Conservation (phyloP, 2,113 vertebrate species). For the Paedocypris sp. region DNA sequence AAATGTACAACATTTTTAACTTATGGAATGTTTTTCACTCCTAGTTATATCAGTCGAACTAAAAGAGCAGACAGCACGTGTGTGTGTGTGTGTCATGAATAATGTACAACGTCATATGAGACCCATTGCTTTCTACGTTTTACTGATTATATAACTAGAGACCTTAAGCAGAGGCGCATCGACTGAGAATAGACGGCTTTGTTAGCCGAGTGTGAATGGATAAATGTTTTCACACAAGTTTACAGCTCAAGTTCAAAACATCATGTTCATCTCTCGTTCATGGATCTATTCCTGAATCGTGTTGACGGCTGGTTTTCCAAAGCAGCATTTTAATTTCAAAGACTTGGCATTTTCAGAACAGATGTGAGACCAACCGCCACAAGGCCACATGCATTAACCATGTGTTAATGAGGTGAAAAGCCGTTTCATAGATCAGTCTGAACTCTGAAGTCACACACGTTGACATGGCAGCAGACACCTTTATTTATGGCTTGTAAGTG, state of each 20-base stretch:
- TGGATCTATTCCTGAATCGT: neutral
- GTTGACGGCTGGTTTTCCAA: neutral
- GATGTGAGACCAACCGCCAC: neutral
- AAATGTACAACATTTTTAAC: too few species aligned
- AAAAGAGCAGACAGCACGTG: too few species aligned
- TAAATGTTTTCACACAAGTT: conserved; percentile 13
- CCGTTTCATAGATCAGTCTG: neutral
- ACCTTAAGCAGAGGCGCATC: neutral
- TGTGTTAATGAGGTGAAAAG: conserved; percentile 26
- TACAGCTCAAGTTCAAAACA: neutral
- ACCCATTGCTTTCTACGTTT: too few species aligned
- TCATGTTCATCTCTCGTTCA: neutral
- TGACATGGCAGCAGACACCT: neutral
- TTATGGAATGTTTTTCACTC: too few species aligned
- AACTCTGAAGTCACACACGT: neutral
- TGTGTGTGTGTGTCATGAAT: too few species aligned
- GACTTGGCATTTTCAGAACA: neutral
- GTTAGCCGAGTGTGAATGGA: neutral
- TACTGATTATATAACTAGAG: conserved; percentile 1
- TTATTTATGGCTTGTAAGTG: too few species aligned
- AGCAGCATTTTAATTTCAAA: neutral
- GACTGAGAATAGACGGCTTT: conserved; percentile 1
- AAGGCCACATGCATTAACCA: neutral
- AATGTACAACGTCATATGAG: too few species aligned
- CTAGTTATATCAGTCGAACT: too few species aligned